Percentiles rank a stretch among this genome's conserved stretches.
Evolutionary conservation across 2,888 invertebrate species (phyloP).

Genomic region (Tinea semifulvella): DNA sequence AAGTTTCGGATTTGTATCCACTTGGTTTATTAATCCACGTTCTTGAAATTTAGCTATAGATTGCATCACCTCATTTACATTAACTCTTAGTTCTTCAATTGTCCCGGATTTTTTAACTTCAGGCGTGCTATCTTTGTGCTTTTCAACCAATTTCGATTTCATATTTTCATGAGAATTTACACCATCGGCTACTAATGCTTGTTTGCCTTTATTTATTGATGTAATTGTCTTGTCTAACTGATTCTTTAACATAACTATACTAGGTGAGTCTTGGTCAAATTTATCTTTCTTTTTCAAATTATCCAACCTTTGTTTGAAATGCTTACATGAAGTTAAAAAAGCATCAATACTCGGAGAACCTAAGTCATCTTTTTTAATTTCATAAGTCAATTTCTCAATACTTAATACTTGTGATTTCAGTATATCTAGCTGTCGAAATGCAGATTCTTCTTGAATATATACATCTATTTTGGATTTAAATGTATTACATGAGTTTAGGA

Average conservation of each 20-base stretch:
- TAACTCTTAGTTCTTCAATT: conserved; percentile 23
- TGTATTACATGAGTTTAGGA: conserved; percentile 25
- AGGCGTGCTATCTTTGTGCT: too few relatives aligned
- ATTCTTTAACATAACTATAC: too few relatives aligned
- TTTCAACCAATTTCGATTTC: too few relatives aligned
- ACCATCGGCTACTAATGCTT: too few relatives aligned
- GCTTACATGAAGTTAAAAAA: conserved; percentile 29
- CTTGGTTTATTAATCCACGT: conserved; percentile 23
- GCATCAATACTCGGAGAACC: conserved; percentile 24
- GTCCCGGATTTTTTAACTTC: conserved; percentile 14
- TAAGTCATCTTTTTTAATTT: conserved; percentile 21
- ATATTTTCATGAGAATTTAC: too few relatives aligned
- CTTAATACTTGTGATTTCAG: conserved; percentile 23
- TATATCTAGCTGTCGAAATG: conserved; percentile 20
- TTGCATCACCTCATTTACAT: conserved; percentile 26
- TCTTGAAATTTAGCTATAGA: conserved; percentile 26
- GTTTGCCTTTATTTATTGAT: too few relatives aligned
- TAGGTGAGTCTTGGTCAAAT: too few relatives aligned
- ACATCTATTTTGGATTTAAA: conserved; percentile 26
- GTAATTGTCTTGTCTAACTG: too few relatives aligned
- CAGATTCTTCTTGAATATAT: conserved; percentile 15
- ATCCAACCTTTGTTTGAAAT: conserved; percentile 25
- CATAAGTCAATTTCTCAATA: conserved; percentile 24
- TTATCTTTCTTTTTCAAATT: too few relatives aligned
- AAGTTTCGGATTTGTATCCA: conserved; percentile 23